Percentiles rank a stretch among this genome's conserved stretches.
phyloP scores from a whole-genome alignment of 2,797 vertebrate genomes.

The Premnoplex brunnescens region DNA sequence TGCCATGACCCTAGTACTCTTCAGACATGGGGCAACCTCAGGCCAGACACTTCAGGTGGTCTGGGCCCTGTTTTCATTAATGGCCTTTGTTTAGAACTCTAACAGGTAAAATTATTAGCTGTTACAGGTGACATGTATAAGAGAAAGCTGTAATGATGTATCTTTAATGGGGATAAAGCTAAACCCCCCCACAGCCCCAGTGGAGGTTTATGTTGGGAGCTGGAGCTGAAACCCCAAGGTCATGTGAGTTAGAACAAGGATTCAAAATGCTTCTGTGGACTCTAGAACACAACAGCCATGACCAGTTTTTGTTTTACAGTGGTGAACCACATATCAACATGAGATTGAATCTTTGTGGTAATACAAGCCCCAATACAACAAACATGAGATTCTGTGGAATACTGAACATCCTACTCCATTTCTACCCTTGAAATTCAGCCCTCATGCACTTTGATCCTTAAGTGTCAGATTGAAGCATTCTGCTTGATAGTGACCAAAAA shows the following conservation, averaged over 20 bases:
- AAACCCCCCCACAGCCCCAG: background rate
- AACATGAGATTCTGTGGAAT: background rate
- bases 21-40: background rate
- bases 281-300: accelerated
- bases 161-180: background rate
- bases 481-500: background rate
- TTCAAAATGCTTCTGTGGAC: background rate
- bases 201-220: background rate
- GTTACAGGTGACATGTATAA: background rate
- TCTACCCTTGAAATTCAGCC: background rate
- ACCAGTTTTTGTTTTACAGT: background rate
- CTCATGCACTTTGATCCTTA: background rate
- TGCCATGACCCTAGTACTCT: background rate
- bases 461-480: background rate
- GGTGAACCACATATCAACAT: background rate
- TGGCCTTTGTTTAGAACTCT: background rate
- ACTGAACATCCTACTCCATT: background rate
- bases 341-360: background rate
- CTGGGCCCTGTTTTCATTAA: background rate
- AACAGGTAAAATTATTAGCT: background rate
- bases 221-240: background rate
- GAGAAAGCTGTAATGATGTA: background rate
- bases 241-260: background rate
- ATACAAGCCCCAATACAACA: background rate
- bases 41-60: background rate